Conservation (phyloP, 2,113 vertebrate species). For the Gymnocephalus cernua region DNA sequence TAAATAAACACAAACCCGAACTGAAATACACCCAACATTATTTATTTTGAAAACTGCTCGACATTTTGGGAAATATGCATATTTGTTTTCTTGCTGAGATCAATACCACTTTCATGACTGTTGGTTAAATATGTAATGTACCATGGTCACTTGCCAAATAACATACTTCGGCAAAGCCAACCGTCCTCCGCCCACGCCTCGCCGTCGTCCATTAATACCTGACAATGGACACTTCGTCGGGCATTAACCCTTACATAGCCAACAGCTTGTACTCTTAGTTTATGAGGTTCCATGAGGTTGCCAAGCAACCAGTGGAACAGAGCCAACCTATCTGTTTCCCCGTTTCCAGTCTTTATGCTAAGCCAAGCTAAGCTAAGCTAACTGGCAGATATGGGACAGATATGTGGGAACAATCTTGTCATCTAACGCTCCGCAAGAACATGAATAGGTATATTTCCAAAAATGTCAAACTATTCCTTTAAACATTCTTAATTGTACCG, state of each 20-base stretch:
- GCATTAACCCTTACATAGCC: too few species aligned
- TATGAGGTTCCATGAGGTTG: too few species aligned
- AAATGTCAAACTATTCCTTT: neutral
- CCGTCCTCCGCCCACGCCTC: too few species aligned
- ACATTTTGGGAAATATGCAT: neutral
- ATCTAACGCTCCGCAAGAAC: neutral
- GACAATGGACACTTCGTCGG: too few species aligned
- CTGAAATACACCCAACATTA: neutral
- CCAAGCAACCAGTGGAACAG: neutral
- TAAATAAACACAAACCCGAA: slow-evolving; percentile 7
- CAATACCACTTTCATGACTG: neutral
- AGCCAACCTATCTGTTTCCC: neutral
- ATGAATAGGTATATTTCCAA: neutral
- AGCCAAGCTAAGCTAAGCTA: slow-evolving; percentile 16
- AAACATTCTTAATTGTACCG: slow-evolving; percentile 16
- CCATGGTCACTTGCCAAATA: too few species aligned
- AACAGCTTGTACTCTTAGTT: too few species aligned
- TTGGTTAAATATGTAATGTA: too few species aligned
- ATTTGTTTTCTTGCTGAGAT: neutral
- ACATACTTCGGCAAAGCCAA: too few species aligned
- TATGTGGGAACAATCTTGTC: neutral
- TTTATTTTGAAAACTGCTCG: neutral
- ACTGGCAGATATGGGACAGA: neutral
- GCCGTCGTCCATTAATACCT: too few species aligned
- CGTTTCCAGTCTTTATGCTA: neutral